These are phyloP conservation scores for Corapipo altera DNA, from an alignment of 2,113 vertebrate species.

Conservation along the genomic window DNA sequence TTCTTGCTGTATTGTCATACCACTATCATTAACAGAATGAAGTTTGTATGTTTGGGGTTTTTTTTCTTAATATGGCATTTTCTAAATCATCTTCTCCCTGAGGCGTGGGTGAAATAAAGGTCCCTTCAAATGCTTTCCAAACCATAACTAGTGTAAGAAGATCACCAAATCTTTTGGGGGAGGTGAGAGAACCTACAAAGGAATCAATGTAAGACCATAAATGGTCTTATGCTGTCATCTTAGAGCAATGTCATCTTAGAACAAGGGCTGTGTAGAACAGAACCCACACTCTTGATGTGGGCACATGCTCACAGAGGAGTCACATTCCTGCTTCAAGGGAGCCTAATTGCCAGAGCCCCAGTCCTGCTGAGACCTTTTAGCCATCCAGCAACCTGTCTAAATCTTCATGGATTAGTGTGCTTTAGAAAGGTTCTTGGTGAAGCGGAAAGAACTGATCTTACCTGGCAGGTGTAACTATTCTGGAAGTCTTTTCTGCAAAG, in stretches of 20 bases:
- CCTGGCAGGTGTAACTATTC: background rate
- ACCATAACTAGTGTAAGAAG: conserved; percentile 23
- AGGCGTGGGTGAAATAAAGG: conserved; percentile 41
- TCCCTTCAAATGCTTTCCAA: conserved; percentile 24
- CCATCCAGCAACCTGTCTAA: background rate
- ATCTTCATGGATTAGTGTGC: background rate
- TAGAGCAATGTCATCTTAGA: background rate
- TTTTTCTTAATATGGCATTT: background rate
- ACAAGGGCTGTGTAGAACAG: background rate
- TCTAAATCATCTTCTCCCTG: conserved; percentile 34
- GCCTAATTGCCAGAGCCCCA: background rate
- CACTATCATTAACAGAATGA: conserved; percentile 11
- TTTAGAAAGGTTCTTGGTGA: background rate
- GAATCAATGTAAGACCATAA: background rate
- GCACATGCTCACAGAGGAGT: background rate
- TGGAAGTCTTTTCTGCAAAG: background rate
- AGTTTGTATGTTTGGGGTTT: background rate
- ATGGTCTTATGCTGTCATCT: background rate
- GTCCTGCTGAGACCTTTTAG: background rate
- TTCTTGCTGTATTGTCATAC: background rate
- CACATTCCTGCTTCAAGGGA: background rate
- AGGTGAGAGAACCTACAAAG: background rate
- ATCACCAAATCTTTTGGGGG: background rate
- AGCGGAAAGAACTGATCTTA: background rate
- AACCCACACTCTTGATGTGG: background rate